Conservation (phyloP, 2,113 vertebrate species). For the Lampris incognitus region DNA sequence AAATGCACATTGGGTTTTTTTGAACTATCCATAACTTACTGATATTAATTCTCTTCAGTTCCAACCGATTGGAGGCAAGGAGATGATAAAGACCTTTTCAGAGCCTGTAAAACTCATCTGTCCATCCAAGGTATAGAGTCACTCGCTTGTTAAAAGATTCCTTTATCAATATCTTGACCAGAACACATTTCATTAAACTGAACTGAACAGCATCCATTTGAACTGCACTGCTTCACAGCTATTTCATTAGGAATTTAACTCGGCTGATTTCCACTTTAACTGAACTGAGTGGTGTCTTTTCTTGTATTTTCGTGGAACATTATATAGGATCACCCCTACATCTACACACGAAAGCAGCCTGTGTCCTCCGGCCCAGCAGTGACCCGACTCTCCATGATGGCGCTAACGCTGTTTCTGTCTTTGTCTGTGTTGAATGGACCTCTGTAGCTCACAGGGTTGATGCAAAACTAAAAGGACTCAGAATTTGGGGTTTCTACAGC, state of each 20-base stretch:
- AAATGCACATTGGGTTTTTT: not conserved
- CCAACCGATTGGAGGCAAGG: conserved; percentile 68
- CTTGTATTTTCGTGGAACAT: not conserved
- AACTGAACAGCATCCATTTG: not conserved
- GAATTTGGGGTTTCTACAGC: too few species aligned
- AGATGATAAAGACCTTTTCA: conserved; percentile 46
- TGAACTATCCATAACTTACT: not conserved
- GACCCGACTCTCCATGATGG: not conserved
- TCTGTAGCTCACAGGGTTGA: too few species aligned
- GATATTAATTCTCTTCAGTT: conserved; percentile 48
- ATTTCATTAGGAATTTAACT: too few species aligned
- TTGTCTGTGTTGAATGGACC: not conserved
- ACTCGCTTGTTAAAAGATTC: not conserved
- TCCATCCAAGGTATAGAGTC: conserved; percentile 56
- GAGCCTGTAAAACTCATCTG: conserved; percentile 69
- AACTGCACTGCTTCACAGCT: too few species aligned
- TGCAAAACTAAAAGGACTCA: too few species aligned
- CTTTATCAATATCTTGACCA: not conserved
- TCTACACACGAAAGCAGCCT: conserved; percentile 48
- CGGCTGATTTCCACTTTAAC: too few species aligned
- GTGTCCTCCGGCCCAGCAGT: not conserved
- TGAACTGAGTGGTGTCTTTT: too few species aligned
- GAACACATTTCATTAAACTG: not conserved
- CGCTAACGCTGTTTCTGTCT: conserved; percentile 3
- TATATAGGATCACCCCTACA: conserved; percentile 64